Conservation (phyloP, 2,888 invertebrate genomes). For the Caenorhabditis imperialis region DNA sequence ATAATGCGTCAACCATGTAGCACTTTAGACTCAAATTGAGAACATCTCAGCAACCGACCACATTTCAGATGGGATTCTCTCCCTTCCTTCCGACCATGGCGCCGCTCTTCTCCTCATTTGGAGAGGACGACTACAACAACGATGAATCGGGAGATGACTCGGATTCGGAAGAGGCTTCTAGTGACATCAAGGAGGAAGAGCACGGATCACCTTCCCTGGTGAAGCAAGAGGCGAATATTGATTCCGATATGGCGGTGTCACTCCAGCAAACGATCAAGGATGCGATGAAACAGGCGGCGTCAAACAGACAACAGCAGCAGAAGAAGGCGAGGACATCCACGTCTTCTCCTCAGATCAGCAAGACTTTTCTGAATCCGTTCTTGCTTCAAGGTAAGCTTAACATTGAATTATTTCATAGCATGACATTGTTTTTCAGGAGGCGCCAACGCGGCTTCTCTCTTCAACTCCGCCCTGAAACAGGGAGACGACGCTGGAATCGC, state of each 20-base stretch:
- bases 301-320: conserved; percentile 65
- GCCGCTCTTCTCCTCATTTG: conserved; percentile 60
- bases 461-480: conserved; percentile 48
- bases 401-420: background rate
- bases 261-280: conserved; percentile 73
- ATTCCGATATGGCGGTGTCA: conserved; percentile 40
- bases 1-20: conserved; percentile 12
- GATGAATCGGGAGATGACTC: conserved; percentile 64
- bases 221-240: conserved; percentile 37
- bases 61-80: conserved; percentile 54
- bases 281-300: conserved; percentile 69
- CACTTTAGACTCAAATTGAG: too few species aligned
- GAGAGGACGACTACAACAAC: conserved; percentile 67
- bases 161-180: conserved; percentile 62
- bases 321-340: conserved; percentile 43
- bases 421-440: conserved; percentile 54
- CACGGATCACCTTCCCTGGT: conserved; percentile 39
- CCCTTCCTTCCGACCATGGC: conserved; percentile 68
- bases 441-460: conserved; percentile 55
- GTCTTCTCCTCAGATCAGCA: conserved; percentile 12
- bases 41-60: too few species aligned
- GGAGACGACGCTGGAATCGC: conserved; percentile 56
- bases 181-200: conserved; percentile 54
- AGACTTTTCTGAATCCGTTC: conserved; percentile 59
- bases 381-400: conserved; percentile 57